A percentile compares a stretch with the other conserved stretches of the same genome.
These are phyloP conservation scores for Charanyca ferruginea DNA, from an alignment of 2,888 invertebrate species.

Conservation along the genomic window DNA sequence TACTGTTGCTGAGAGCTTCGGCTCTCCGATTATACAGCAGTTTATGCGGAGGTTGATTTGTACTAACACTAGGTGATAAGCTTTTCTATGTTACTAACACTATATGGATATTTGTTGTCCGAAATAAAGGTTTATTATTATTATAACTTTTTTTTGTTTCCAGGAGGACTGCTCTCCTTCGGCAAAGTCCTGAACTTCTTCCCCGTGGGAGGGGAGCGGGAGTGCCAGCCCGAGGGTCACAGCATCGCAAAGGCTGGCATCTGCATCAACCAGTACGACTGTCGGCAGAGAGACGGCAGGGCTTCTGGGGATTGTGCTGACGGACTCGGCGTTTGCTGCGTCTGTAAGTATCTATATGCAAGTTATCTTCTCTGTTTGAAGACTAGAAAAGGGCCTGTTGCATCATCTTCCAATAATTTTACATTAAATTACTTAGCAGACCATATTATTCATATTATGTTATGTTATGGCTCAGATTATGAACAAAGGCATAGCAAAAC, in stretches of 20 bases:
- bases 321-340: conserved; percentile 96
- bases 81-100: too few species aligned
- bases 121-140: too few species aligned
- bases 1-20: too few species aligned
- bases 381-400: neutral
- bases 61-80: too few species aligned
- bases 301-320: conserved; percentile 95
- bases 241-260: conserved; percentile 94
- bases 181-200: conserved; percentile 95
- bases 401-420: too few species aligned
- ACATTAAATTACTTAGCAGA: too few species aligned
- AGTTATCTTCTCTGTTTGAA: neutral
- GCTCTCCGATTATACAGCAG: too few species aligned
- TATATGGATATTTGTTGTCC: too few species aligned
- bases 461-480: too few species aligned
- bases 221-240: conserved; percentile 94
- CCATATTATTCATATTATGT: too few species aligned
- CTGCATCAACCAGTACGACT: conserved; percentile 96
- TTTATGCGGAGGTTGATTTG: too few species aligned
- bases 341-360: conserved; percentile 92
- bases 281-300: conserved; percentile 93
- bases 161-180: conserved; percentile 80
- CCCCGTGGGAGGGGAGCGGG: conserved; percentile 95
- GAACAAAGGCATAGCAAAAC: too few species aligned
- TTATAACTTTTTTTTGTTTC: conserved; percentile 22